Conservation (phyloP, 2,797 vertebrate genomes). For the Propithecus perrieri region DNA sequence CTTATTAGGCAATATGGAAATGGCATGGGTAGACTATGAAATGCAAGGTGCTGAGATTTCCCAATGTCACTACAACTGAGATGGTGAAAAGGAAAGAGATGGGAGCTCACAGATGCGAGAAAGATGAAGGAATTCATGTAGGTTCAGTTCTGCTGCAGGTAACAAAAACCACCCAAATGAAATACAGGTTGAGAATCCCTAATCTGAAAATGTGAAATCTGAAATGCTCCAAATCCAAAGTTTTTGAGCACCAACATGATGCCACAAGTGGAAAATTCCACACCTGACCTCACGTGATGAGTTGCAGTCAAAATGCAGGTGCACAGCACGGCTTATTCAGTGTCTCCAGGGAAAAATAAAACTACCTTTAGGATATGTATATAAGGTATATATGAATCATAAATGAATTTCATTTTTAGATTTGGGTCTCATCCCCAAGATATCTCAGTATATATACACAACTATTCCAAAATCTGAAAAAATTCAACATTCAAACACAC, state of each 20-base stretch:
- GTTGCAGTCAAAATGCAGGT: not conserved
- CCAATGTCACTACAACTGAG: not conserved
- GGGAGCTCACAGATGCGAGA: not conserved
- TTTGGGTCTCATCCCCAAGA: not conserved
- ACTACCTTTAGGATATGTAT: not conserved
- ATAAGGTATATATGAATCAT: not conserved
- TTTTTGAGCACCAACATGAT: not conserved
- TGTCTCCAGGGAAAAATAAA: not conserved
- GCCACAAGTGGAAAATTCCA: not conserved
- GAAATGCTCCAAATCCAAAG: not conserved
- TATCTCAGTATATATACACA: not conserved
- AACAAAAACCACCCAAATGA: not conserved
- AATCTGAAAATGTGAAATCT: too few species aligned
- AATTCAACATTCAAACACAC: not conserved
- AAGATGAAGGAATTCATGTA: not conserved
- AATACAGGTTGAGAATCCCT: not conserved
- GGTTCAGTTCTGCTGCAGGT: not conserved
- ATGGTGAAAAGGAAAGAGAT: not conserved
- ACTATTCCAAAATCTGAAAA: not conserved
- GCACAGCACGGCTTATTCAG: not conserved
- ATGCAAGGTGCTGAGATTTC: not conserved
- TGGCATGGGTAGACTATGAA: not conserved
- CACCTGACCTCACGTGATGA: not conserved
- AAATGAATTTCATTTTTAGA: not conserved
- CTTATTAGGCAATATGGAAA: slow-evolving; percentile 2